These are phyloP conservation scores for Agrypnus murinus DNA, from an alignment of 2,888 invertebrate genomes.

Conservation along the genomic window DNA sequence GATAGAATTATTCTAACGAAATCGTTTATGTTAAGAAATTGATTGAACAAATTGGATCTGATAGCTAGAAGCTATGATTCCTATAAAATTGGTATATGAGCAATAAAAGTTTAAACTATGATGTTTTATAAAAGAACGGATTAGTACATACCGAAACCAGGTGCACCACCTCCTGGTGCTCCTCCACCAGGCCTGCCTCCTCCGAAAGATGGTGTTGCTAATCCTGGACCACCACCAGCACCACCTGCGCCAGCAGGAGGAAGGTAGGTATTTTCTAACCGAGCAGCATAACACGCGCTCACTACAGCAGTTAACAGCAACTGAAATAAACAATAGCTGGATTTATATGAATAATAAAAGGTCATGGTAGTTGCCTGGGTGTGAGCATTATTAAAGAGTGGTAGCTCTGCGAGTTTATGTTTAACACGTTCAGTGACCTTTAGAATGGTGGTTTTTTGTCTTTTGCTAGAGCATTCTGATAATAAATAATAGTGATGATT, in stretches of 20 bases:
- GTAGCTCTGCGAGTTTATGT: too few species aligned
- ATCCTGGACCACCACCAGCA: slow-evolving; percentile 71
- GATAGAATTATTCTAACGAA: not conserved
- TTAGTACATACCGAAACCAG: slow-evolving; percentile 53
- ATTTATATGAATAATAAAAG: slow-evolving; percentile 23
- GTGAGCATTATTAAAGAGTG: too few species aligned
- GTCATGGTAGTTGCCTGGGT: slow-evolving; percentile 9
- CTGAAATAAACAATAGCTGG: slow-evolving; percentile 37
- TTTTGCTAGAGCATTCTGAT: too few species aligned
- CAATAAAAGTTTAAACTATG: too few species aligned
- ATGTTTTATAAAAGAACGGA: not conserved
- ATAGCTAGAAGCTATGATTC: too few species aligned
- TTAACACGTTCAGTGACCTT: too few species aligned
- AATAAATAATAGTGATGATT: too few species aligned
- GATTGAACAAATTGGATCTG: slow-evolving; percentile 2
- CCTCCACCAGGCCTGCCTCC: slow-evolving; percentile 52
- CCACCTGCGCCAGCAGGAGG: slow-evolving; percentile 73
- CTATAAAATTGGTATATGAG: too few species aligned
- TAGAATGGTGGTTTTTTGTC: too few species aligned
- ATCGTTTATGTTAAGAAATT: not conserved
- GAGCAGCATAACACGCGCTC: slow-evolving; percentile 71
- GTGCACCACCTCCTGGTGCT: slow-evolving; percentile 54
- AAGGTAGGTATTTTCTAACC: slow-evolving; percentile 75
- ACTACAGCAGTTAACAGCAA: slow-evolving; percentile 70
- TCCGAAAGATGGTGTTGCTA: slow-evolving; percentile 63